Percentiles rank a stretch among this genome's conserved stretches.
Evolutionary conservation across 2,797 vertebrate genomes (phyloP).

Genomic region (Orestias chungarensis): DNA sequence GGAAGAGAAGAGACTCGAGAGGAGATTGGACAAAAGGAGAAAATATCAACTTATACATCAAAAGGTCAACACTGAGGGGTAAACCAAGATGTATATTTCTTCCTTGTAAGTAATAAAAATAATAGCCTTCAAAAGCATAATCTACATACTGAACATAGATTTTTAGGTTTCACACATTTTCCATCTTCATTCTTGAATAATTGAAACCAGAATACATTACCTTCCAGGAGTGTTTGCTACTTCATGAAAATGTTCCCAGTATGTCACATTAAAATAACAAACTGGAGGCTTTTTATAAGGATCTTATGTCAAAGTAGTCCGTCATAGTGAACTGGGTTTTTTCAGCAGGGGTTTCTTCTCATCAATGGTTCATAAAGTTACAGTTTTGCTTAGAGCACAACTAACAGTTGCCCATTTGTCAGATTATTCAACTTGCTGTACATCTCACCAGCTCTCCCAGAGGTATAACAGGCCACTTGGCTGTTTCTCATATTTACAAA

Average conservation of each 20-base stretch:
- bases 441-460: neutral
- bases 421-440: neutral
- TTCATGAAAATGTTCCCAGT: neutral
- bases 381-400: neutral
- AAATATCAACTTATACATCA: constrained; percentile 64
- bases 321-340: neutral
- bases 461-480: neutral
- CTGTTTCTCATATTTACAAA: neutral
- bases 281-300: neutral
- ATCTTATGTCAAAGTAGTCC: neutral
- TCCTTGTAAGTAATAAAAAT: constrained; percentile 33
- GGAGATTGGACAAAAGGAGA: constrained; percentile 18
- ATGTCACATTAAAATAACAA: neutral
- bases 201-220: constrained; percentile 5
- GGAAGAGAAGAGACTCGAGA: constrained; percentile 35
- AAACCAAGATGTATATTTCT: constrained; percentile 35
- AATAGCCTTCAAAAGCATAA: neutral
- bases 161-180: constrained; percentile 55
- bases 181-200: constrained; percentile 19
- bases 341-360: neutral
- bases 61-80: constrained; percentile 63
- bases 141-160: constrained; percentile 30
- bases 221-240: neutral
- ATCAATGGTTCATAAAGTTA: neutral
- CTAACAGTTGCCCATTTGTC: neutral